These are phyloP conservation scores for Tachysurus fulvidraco DNA, from an alignment of 2,113 vertebrate species.

Conservation along the genomic window DNA sequence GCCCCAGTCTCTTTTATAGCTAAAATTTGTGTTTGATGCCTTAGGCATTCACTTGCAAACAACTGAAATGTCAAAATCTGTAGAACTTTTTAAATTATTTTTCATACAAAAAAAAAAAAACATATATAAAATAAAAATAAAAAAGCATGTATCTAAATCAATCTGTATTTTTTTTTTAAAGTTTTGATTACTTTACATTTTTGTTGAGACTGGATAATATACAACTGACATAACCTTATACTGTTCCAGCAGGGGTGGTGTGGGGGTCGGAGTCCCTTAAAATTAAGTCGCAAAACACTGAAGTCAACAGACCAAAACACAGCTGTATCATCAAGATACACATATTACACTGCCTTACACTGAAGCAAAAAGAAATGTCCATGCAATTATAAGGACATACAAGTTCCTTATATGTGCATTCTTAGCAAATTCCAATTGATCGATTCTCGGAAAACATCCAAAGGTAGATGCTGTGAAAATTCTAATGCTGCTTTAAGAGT, in stretches of 20 bases:
- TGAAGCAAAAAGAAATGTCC: slow-evolving; percentile 23
- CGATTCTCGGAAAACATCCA: neutral
- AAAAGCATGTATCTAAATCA: too few relatives aligned
- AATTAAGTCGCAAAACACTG: too few relatives aligned
- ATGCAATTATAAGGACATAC: slow-evolving; percentile 38
- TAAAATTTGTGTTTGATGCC: neutral
- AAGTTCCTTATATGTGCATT: slow-evolving; percentile 5
- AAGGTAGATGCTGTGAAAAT: slow-evolving; percentile 2
- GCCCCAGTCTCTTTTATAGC: neutral
- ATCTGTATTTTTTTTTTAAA: neutral
- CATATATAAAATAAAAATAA: too few relatives aligned
- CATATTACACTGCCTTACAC: slow-evolving; percentile 19
- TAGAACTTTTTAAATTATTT: too few relatives aligned
- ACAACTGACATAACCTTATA: neutral
- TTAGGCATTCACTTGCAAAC: neutral
- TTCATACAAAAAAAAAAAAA: neutral
- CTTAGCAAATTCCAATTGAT: neutral
- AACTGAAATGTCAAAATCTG: neutral
- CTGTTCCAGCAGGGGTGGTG: too few relatives aligned
- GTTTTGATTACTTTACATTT: neutral
- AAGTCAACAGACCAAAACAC: slow-evolving; percentile 3
- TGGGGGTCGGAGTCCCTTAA: too few relatives aligned
- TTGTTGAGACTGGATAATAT: neutral
- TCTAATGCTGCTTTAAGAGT: neutral
- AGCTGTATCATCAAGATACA: slow-evolving; percentile 23